Evolutionary conservation across 2,888 invertebrate genomes (phyloP).

Genomic region (Chrysolina oricalcia): DNA sequence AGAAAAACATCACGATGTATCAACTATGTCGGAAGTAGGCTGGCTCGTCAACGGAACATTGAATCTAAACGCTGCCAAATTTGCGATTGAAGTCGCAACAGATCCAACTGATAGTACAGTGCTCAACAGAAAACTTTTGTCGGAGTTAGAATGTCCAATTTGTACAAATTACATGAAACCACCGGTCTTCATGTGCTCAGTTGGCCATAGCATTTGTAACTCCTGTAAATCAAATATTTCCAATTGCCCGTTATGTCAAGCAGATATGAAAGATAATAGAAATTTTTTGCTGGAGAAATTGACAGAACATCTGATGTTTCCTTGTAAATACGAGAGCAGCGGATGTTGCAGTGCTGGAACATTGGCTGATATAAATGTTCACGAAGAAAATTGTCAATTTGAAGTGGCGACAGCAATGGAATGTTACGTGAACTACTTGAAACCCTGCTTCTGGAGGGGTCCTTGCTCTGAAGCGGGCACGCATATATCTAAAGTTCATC

Average conservation of each 20-base stretch:
- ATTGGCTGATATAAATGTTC: not conserved
- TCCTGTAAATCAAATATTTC: not conserved
- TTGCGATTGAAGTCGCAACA: not conserved
- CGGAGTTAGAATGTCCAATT: conserved; percentile 28
- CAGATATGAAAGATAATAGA: conserved; percentile 1
- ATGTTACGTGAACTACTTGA: conserved; percentile 3
- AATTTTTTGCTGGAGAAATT: conserved; percentile 23
- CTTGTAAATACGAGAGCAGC: not conserved
- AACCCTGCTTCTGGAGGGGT: conserved; percentile 6
- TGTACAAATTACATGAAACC: conserved; percentile 19
- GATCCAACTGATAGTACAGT: not conserved
- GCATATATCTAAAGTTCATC: not conserved
- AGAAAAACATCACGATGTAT: not conserved
- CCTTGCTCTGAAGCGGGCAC: not conserved
- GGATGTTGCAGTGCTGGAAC: not conserved
- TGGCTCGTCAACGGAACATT: not conserved
- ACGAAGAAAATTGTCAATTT: conserved; percentile 1
- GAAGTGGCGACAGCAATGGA: not conserved
- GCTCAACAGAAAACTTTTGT: not conserved
- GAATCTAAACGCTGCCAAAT: not conserved
- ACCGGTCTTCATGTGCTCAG: conserved; percentile 14
- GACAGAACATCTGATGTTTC: conserved; percentile 5
- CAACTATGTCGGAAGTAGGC: not conserved
- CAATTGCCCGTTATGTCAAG: conserved; percentile 20
- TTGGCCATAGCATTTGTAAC: conserved; percentile 26